Base-by-base conservation (phyloP, 2,888 invertebrate genomes). In the Notocelia uddmanniana region DNA sequence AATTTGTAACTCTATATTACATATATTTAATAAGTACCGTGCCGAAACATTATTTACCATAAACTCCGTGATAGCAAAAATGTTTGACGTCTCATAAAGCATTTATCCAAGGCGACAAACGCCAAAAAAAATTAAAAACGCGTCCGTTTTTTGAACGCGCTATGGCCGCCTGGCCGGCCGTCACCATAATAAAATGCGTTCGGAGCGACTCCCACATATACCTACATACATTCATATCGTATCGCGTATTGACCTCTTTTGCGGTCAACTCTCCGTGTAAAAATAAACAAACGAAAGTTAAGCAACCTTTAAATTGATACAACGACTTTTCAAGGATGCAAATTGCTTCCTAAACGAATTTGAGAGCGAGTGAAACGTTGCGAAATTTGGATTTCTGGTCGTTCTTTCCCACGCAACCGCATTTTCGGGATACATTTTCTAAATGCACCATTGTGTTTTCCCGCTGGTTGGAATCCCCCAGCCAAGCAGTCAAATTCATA, bases 211-310 rank as follows among this genome's bases (percentile, higher is more conserved):
- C 63, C 63, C 63, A 63, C 11, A 15, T 31, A 26, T 31, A 26
- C 18, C 3, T 50, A 63, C 19, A 62, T 62, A 66, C 41, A 37
- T 58, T 37, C 23, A 26, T 26, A 31, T 31, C 31, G 31, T 31
- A 73, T 76, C 74, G 79, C 78, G 66, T 80, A 76, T 80, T 82
- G 83, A 83, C 80, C 82, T 80, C 78, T 68, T 66, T 72, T 58
- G 73, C 73, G 74, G 75, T 77, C 76, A 76, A 74, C 74, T 74
- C 74, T 77, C 74, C 58, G 50, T 75, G 78, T 78, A 78, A 79
- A 79, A 81, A 81, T 81, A 77, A 78, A 77, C 74, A 68, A 83
- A 81, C 79, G 83, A 84, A 84, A 83, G 83, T 82, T 76, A 74
- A 48, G 68, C 68, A 69, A 74, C 74, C 64, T 64, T 57, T 69